Evolutionary conservation across 64 coral and sea anemone species (phyloP), one percentile per base, ranked within the genome.

Genomic region (Dendrophyllia cribrosa): DNA sequence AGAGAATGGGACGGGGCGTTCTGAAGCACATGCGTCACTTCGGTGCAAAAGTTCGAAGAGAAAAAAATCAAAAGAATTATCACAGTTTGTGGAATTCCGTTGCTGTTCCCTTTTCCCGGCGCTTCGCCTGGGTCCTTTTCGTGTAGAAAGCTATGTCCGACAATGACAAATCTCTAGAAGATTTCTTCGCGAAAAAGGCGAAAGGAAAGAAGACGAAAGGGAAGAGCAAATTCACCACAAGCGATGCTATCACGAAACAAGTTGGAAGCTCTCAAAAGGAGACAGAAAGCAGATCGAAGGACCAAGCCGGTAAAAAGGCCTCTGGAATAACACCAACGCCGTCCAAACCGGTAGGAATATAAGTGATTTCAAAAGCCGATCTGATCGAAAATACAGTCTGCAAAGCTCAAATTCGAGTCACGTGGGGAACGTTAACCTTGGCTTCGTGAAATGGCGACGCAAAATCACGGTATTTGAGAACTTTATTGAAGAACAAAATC

Each of bases 121-220:
- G 69, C 64, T 96, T 83, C 89, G 92, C 88, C 95, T 82, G 82
- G 83, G 81, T 89, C 51, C 72, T 88, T 77, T 74, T 91, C 88
- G 90, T 96, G 94, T 60, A 83, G 82, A 96, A 96, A 84, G 80
- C 81, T 67, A 99, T 99, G 97, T 94, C 87, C 73, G 91, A 95
- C 70, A 78, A 92, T 83, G 97, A 99, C 75, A 96, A 96, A 87
- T 96, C 94, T 73, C 93, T 99, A 74, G 97, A 99, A 51, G 94
- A 96, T 99, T 99, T 99, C 85, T 99, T 99, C 71, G 94, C 97
- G 74, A 99, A 99, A 91, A 99, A 99, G 94, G 78, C 67, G 19
- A 99, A 99, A 74, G 97, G 90, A 63, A 99, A 99, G 91, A 99
- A 99, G 85, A 87, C 82, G 44, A 99, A 99, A 93, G 79, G 66